Evolutionary conservation across 2,888 invertebrate genomes (phyloP).

Genomic region (Tuberolachnus salignus): DNA sequence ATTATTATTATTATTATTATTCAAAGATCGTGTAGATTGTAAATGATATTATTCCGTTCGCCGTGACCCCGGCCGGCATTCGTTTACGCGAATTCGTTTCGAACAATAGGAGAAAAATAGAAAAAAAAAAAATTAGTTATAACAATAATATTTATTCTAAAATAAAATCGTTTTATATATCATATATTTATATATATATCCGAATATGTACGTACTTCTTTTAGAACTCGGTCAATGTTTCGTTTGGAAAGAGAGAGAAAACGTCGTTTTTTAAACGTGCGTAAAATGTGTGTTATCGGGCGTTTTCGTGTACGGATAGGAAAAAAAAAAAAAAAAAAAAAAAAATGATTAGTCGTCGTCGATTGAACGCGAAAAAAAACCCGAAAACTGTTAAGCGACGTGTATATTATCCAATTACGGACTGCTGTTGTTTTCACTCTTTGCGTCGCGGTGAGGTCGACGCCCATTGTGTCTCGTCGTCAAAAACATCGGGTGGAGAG

Average conservation of each 20-base stretch:
- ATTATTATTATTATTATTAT: too few species aligned
- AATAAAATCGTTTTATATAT: too few species aligned
- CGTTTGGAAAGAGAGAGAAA: too few species aligned
- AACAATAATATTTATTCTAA: neutral
- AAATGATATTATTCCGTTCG: neutral
- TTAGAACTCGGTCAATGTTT: neutral
- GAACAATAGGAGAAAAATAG: neutral
- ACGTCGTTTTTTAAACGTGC: neutral
- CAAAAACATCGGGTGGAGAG: neutral
- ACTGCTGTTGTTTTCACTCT: slow-evolving; percentile 30
- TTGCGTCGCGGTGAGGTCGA: neutral
- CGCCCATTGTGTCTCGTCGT: slow-evolving; percentile 28
- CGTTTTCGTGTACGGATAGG: neutral
- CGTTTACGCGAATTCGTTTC: neutral
- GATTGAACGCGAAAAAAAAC: neutral
- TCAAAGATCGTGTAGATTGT: too few species aligned
- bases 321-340: neutral
- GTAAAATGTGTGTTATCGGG: neutral
- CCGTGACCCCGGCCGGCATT: too few species aligned
- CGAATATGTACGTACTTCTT: neutral
- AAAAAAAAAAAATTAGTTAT: too few species aligned
- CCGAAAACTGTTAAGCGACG: neutral
- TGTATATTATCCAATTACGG: slow-evolving; percentile 29
- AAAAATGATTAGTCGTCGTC: neutral
- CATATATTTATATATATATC: neutral